These are phyloP conservation scores for Cheilosia urbana DNA, from an alignment of 2,888 invertebrate species.

Conservation along the genomic window DNA sequence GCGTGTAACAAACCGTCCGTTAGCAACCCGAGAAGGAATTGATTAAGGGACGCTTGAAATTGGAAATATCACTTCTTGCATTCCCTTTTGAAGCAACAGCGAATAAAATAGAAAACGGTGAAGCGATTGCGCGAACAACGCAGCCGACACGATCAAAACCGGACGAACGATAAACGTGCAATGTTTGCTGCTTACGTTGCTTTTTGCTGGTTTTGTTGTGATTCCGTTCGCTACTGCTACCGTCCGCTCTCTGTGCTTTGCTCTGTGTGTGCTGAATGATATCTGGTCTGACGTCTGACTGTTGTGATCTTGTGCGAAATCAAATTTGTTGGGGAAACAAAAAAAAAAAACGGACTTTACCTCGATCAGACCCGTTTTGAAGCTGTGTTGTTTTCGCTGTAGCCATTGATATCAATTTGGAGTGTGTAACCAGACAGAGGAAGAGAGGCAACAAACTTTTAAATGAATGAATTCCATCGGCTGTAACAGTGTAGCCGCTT, in stretches of 20 bases:
- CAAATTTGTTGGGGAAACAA: neutral
- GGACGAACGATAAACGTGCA: conserved; percentile 65
- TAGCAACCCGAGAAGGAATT: conserved; percentile 28
- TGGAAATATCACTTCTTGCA: conserved; percentile 24
- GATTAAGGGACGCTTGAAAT: conserved; percentile 52
- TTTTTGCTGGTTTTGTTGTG: conserved; percentile 43
- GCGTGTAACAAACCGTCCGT: conserved; percentile 36
- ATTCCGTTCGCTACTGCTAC: conserved; percentile 20
- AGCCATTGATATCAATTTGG: conserved; percentile 58
- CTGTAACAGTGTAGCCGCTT: neutral
- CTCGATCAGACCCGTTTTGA: conserved; percentile 22
- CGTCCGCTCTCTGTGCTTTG: neutral
- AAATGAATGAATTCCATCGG: conserved; percentile 52
- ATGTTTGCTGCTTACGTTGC: conserved; percentile 54
- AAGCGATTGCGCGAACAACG: conserved; percentile 36
- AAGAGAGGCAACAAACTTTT: neutral
- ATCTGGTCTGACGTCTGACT: conserved; percentile 38
- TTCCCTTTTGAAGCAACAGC: conserved; percentile 8
- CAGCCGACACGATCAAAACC: conserved; percentile 47
- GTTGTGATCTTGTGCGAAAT: conserved; percentile 48
- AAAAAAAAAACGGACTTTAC: conserved; percentile 18
- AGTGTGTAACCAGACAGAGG: conserved; percentile 30
- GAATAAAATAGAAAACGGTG: conserved; percentile 7
- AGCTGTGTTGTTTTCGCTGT: conserved; percentile 23
- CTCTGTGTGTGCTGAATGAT: conserved; percentile 19